Percentiles rank a stretch among this genome's conserved stretches.
phyloP scores from a whole-genome alignment of 2,797 vertebrate genomes.

The Rhinophrynus dorsalis region DNA sequence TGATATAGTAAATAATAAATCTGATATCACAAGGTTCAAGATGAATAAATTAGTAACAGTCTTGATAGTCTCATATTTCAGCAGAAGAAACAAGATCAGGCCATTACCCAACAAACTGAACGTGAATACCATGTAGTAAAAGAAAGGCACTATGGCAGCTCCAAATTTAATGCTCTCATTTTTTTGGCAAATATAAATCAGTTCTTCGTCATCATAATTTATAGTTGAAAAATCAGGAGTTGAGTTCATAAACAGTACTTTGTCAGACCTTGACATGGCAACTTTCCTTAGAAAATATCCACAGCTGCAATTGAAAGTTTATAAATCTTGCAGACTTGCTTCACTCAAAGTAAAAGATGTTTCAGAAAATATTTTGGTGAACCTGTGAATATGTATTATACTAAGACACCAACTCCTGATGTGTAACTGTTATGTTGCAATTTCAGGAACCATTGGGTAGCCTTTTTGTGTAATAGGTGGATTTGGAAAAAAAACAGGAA shows the following conservation, averaged over 20 bases:
- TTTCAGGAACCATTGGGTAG: neutral
- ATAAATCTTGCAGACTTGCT: neutral
- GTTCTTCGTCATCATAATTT: slow-evolving; percentile 1
- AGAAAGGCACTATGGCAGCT: slow-evolving; percentile 62
- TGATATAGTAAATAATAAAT: slow-evolving; percentile 70
- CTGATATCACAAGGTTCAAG: slow-evolving; percentile 75
- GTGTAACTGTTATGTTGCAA: slow-evolving; percentile 8
- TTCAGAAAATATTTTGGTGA: neutral
- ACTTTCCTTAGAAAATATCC: too few relatives aligned
- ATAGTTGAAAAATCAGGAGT: neutral
- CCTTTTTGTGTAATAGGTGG: neutral
- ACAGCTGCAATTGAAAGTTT: neutral
- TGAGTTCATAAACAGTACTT: neutral
- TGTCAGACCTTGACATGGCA: neutral
- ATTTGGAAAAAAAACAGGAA: slow-evolving; percentile 1
- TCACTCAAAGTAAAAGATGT: too few relatives aligned
- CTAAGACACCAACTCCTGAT: neutral
- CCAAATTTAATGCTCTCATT: slow-evolving; percentile 59
- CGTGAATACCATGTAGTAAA: slow-evolving; percentile 70
- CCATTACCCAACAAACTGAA: slow-evolving; percentile 73
- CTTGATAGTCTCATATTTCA: slow-evolving; percentile 71
- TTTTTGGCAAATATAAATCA: slow-evolving; percentile 53
- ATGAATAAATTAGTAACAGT: slow-evolving; percentile 77
- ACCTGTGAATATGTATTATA: too few relatives aligned
- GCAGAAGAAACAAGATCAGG: slow-evolving; percentile 71